phyloP scores from a whole-genome alignment of 2,888 invertebrate genomes.

The Orthosia gracilis region DNA sequence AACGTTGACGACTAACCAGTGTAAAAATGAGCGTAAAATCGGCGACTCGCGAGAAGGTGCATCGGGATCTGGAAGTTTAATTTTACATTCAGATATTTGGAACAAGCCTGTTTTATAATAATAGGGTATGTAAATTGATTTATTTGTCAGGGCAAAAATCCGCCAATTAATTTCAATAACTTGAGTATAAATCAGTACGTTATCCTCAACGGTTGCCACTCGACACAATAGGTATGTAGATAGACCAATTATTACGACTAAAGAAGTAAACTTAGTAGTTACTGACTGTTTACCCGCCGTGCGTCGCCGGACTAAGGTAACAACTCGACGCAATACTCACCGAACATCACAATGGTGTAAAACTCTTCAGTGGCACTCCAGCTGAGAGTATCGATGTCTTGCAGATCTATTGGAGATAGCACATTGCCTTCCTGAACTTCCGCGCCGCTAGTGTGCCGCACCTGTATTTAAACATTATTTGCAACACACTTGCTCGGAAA shows the following conservation, averaged over 20 bases:
- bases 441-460: constrained; percentile 7
- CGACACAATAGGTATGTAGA: not conserved
- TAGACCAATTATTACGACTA: not conserved
- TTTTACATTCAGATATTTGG: not conserved
- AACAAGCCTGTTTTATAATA: not conserved
- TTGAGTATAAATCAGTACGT: not conserved
- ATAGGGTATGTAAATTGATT: not conserved
- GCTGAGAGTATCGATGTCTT: constrained; percentile 78
- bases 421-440: constrained; percentile 36
- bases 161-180: too few species aligned
- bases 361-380: constrained; percentile 92
- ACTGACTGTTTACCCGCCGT: too few species aligned
- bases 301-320: too few species aligned
- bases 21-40: constrained; percentile 8
- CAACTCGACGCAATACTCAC: constrained; percentile 80
- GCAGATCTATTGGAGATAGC: constrained; percentile 34
- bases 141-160: not conserved
- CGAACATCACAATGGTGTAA: constrained; percentile 96
- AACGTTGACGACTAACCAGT: constrained; percentile 36
- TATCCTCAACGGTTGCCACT: not conserved
- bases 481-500: not conserved
- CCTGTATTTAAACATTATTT: constrained; percentile 8
- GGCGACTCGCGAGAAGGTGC: constrained; percentile 30
- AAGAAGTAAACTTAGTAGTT: too few species aligned
- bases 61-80: constrained; percentile 25